These are phyloP conservation scores for Drosophila borborema DNA, from an alignment of 2,888 invertebrate genomes.

Conservation along the genomic window DNA sequence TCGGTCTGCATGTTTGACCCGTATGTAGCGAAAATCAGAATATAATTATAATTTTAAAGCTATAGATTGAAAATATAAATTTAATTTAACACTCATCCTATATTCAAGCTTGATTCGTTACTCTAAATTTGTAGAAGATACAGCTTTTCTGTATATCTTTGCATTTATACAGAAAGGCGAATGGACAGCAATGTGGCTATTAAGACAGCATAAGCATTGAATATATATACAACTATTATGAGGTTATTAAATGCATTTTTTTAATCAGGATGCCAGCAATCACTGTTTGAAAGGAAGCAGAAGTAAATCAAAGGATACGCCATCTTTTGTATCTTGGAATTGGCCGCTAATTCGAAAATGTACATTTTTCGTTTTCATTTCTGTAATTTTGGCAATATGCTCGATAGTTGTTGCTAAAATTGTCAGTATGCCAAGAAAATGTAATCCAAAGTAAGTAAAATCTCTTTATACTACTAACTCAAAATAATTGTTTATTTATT, in stretches of 20 bases:
- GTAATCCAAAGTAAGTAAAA: slow-evolving; percentile 87
- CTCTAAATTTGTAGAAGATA: no score
- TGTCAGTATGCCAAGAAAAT: slow-evolving; percentile 89
- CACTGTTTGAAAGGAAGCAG: slow-evolving; percentile 86
- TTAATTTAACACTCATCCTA: no score
- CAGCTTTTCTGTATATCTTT: no score
- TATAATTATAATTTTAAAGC: not conserved
- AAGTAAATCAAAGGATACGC: slow-evolving; percentile 86
- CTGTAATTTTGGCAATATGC: slow-evolving; percentile 90
- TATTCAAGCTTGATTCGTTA: no score
- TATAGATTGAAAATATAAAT: not conserved
- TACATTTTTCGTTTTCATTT: slow-evolving; percentile 90
- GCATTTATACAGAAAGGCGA: not conserved
- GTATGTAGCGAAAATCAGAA: not conserved
- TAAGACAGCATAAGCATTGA: not conserved
- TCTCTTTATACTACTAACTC: no score
- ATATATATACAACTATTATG: not conserved
- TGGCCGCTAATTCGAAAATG: slow-evolving; percentile 92
- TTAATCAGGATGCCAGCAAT: slow-evolving; percentile 86
- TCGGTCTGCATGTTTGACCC: not conserved
- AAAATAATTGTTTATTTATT: not conserved
- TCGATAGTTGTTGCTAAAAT: slow-evolving; percentile 91
- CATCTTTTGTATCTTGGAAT: slow-evolving; percentile 91
- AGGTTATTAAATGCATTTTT: not conserved
- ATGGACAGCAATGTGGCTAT: not conserved